Conservation (phyloP, 2,888 invertebrate genomes). For the Anarsia innoxiella region DNA sequence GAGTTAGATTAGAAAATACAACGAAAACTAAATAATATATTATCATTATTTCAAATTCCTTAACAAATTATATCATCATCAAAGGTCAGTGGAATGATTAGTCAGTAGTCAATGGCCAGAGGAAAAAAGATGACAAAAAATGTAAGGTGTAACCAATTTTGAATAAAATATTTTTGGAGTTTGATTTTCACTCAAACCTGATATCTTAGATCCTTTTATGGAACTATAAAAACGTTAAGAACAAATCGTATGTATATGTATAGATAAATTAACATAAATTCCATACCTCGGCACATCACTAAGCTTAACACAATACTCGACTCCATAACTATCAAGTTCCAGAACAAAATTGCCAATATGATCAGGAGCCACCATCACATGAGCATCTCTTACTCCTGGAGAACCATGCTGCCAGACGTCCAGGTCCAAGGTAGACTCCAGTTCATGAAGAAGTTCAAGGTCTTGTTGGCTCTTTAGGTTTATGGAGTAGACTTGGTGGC, state of each 20-base stretch:
- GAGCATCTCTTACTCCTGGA: slow-evolving; percentile 22
- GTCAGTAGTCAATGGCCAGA: background rate
- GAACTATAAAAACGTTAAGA: background rate
- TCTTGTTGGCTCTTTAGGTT: slow-evolving; percentile 20
- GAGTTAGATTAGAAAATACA: too few relatives aligned
- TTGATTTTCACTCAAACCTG: background rate
- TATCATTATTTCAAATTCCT: too few relatives aligned
- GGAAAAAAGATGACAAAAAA: background rate
- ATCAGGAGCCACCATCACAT: slow-evolving; percentile 27
- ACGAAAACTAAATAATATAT: too few relatives aligned
- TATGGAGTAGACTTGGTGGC: slow-evolving; percentile 28
- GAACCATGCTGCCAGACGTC: slow-evolving; percentile 30
- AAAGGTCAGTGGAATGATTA: too few relatives aligned
- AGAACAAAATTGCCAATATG: slow-evolving; percentile 19
- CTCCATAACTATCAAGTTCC: slow-evolving; percentile 19
- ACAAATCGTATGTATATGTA: background rate
- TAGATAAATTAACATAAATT: background rate
- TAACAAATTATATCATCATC: too few relatives aligned
- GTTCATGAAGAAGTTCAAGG: slow-evolving; percentile 18
- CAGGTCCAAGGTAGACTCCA: slow-evolving; percentile 21
- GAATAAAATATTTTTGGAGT: background rate
- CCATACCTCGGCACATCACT: slow-evolving; percentile 27
- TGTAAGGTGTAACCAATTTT: background rate
- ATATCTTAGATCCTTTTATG: background rate
- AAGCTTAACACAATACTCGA: slow-evolving; percentile 24